Percentiles rank a stretch among this genome's conserved stretches.
Conservation (phyloP, 2,797 vertebrate species). For the Glyptemys insculpta region DNA sequence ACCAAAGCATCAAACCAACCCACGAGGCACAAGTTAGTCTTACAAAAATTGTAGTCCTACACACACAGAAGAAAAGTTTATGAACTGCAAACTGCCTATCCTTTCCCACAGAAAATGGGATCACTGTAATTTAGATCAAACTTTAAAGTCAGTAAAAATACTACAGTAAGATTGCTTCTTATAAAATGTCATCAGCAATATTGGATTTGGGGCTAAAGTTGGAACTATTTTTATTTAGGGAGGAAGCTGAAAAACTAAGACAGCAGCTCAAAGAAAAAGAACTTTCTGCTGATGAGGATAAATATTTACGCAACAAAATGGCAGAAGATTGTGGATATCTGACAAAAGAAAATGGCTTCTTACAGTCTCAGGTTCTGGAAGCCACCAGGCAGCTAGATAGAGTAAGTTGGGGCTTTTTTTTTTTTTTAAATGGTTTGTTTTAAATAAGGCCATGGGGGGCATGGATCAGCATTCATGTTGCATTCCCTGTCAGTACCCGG, state of each 20-base stretch:
- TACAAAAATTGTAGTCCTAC: not conserved
- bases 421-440: not conserved
- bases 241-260: slow-evolving; percentile 45
- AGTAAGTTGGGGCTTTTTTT: not conserved
- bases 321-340: slow-evolving; percentile 10
- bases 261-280: slow-evolving; percentile 50
- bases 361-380: slow-evolving; percentile 5
- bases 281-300: slow-evolving; percentile 43
- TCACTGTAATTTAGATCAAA: not conserved
- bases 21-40: not conserved
- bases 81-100: not conserved
- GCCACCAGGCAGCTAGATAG: not conserved
- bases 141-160: not conserved
- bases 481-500: too few relatives aligned
- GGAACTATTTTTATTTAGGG: slow-evolving; percentile 1
- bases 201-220: not conserved
- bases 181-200: not conserved
- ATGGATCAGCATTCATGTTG: not conserved
- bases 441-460: not conserved
- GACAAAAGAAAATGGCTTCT: slow-evolving; percentile 23
- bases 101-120: not conserved
- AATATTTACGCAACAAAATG: slow-evolving; percentile 25
- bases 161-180: not conserved
- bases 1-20: not conserved
- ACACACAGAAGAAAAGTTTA: not conserved